Conservation (phyloP, 2,113 vertebrate species). For the Thamnaconus septentrionalis region DNA sequence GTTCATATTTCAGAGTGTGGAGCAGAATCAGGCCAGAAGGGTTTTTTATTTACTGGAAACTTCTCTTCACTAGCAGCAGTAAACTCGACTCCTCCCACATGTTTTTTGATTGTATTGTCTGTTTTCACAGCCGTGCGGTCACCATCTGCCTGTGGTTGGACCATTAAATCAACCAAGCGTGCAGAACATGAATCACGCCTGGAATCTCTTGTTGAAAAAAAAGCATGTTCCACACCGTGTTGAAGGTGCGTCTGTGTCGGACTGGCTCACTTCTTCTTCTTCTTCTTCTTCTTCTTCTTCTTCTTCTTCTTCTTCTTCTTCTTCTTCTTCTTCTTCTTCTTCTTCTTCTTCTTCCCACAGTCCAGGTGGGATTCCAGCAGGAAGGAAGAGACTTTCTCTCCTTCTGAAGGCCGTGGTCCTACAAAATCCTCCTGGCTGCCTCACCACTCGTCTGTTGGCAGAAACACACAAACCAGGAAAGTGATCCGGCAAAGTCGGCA, state of each 20-base stretch:
- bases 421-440: slow-evolving; percentile 31
- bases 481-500: slow-evolving; percentile 48
- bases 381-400: slow-evolving; percentile 52
- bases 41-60: slow-evolving; percentile 24
- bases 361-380: slow-evolving; percentile 51
- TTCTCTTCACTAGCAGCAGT: slow-evolving; percentile 43
- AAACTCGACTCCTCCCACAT: slow-evolving; percentile 24
- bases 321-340: background rate
- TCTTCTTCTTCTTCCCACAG: slow-evolving; percentile 4
- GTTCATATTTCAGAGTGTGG: too few species aligned
- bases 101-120: slow-evolving; percentile 13
- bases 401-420: slow-evolving; percentile 49
- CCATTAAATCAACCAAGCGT: slow-evolving; percentile 16
- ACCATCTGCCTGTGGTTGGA: slow-evolving; percentile 12
- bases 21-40: too few species aligned
- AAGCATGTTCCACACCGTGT: too few species aligned
- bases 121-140: slow-evolving; percentile 33
- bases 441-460: slow-evolving; percentile 46
- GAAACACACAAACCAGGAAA: slow-evolving; percentile 53
- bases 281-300: too few species aligned
- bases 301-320: too few species aligned
- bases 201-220: background rate
- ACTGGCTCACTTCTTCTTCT: too few species aligned
- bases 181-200: slow-evolving; percentile 4
- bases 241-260: too few species aligned